phyloP scores from a whole-genome alignment of 2,797 vertebrate species.

The Microtus obscurus region DNA sequence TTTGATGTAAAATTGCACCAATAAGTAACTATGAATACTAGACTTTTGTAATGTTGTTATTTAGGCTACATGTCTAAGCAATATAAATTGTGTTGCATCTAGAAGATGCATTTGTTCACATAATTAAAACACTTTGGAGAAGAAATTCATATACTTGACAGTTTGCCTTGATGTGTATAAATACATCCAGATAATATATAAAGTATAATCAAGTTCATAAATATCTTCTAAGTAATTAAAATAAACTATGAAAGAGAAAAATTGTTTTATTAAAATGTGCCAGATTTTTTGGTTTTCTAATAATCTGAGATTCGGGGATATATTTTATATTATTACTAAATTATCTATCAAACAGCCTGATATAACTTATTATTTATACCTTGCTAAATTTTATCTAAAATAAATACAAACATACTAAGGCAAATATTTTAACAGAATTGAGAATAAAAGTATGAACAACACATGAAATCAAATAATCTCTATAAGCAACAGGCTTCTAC shows the following conservation, averaged over 20 bases:
- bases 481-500: neutral
- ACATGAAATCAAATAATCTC: neutral
- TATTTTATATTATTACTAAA: neutral
- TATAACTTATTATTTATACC: neutral
- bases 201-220: neutral
- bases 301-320: neutral
- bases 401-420: neutral
- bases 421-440: neutral
- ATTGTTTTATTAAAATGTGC: neutral
- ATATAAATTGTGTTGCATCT: neutral
- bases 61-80: neutral
- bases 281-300: neutral
- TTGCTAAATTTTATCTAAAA: neutral
- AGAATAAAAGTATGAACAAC: neutral
- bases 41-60: neutral
- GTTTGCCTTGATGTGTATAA: neutral
- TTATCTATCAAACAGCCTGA: neutral
- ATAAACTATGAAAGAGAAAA: neutral
- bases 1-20: neutral
- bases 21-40: neutral
- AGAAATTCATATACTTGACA: neutral
- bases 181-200: neutral
- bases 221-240: neutral
- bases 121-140: neutral
- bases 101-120: neutral